phyloP scores from a whole-genome alignment of 2,113 vertebrate genomes.

The Toxotes jaculatrix region DNA sequence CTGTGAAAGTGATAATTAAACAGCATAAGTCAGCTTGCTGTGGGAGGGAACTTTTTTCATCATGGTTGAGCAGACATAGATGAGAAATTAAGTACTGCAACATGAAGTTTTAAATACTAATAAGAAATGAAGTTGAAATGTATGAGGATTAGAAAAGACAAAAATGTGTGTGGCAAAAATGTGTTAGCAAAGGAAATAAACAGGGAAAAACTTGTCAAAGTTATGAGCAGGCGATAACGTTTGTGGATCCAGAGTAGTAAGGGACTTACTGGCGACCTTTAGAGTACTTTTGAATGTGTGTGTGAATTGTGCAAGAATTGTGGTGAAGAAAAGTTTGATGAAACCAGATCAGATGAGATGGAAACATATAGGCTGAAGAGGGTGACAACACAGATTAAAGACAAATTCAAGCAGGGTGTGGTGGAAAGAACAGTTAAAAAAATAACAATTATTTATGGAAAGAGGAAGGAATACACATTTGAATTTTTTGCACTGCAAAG shows the following conservation, averaged over 20 bases:
- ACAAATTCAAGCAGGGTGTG: slow-evolving; percentile 13
- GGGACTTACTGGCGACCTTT: slow-evolving; percentile 6
- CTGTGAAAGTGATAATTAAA: slow-evolving; percentile 63
- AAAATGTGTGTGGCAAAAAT: neutral
- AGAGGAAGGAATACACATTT: slow-evolving; percentile 33
- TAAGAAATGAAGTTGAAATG: neutral
- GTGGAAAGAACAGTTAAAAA: slow-evolving; percentile 21
- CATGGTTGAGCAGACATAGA: neutral
- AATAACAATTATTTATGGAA: slow-evolving; percentile 36
- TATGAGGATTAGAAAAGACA: neutral
- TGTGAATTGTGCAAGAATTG: slow-evolving; percentile 21
- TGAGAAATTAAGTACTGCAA: neutral
- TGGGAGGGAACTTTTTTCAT: slow-evolving; percentile 11
- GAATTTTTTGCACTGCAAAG: neutral
- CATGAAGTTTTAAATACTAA: neutral
- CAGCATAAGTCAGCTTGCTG: slow-evolving; percentile 35
- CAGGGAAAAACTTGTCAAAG: slow-evolving; percentile 39
- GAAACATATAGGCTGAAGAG: neutral
- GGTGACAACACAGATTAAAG: slow-evolving; percentile 29
- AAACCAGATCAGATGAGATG: slow-evolving; percentile 14
- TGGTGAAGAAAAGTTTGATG: neutral
- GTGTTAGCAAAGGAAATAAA: neutral
- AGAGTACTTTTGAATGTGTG: neutral
- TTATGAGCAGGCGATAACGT: slow-evolving; percentile 2
- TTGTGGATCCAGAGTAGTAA: neutral